Evolutionary conservation across 2,888 invertebrate genomes (phyloP), one percentile per base, ranked within the genome.

Genomic region (Drosophila histrio): DNA sequence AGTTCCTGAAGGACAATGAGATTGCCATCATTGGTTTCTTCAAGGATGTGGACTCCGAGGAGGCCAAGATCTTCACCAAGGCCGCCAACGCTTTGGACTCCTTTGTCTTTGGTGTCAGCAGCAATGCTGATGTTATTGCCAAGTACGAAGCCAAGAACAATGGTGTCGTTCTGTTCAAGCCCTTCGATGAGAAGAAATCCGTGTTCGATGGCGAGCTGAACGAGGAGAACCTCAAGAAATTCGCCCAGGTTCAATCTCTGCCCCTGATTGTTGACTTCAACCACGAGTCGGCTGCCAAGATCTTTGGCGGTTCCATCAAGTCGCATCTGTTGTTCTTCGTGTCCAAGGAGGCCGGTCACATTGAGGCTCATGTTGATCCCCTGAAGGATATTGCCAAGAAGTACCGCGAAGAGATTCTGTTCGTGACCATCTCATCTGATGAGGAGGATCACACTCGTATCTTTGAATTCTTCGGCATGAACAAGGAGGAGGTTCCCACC

Each of bases 391-490:
- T 97, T 63, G 99, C 99, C 86, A 96, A 96, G 93, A 94, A 95
- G 82, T 98, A 96, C 95, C 96, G 96, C 91, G 97, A 97, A 91
- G 95, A 95, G 92, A 95, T 99, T 88, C 94, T 99, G 90, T 97
- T 98, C 89, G 99, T 99, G 26, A 97, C 96, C 87, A 97, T 99
- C 91, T 96, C 99, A 92, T 95, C 97, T 47, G 98, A 97, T 89
- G 97, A 98, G 90, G 96, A 97, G 90, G 99, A 99, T 91, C 99
- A 99, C 92, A 96, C 96, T 88, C 94, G 99, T 90, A 99, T 99
- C 92, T 93, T 99, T 91, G 99, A 99, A 93, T 99, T 99, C 97
- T 99, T 99, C 93, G 99, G 99, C 86, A 96, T 99, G 95, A 97
- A 96, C 93, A 96, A 97, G 92, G 96, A 96, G n/a, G 97, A 97